Percentiles rank a stretch among this genome's conserved stretches.
phyloP scores from a whole-genome alignment of 1,140 invertebrate genomes.

The Lamellibrachia luymesi region DNA sequence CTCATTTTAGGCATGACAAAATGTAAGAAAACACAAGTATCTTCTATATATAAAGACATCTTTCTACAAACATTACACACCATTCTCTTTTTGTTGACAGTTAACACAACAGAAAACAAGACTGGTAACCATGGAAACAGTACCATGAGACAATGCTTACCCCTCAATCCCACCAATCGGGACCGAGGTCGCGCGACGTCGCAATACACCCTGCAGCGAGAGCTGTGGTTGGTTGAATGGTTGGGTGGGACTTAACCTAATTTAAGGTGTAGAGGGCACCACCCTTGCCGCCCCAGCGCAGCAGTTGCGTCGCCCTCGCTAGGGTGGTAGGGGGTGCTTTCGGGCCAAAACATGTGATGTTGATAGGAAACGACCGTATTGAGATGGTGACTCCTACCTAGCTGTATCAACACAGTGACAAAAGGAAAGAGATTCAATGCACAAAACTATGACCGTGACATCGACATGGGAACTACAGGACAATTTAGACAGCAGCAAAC shows the following conservation, averaged over 20 bases:
- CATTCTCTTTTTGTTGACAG: neutral
- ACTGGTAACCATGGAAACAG: conserved; percentile 4
- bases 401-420: neutral
- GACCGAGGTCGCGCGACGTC: neutral
- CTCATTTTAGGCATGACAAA: neutral
- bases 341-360: neutral
- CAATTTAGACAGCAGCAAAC: neutral
- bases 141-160: conserved; percentile 4
- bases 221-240: neutral
- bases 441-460: neutral
- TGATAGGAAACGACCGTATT: neutral
- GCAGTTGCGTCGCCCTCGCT: neutral
- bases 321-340: neutral
- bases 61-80: neutral
- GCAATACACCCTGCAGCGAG: neutral
- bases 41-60: neutral
- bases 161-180: neutral
- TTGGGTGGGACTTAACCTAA: neutral
- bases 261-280: neutral
- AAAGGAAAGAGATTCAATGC: neutral
- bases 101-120: neutral
- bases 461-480: neutral
- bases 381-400: neutral
- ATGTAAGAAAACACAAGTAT: neutral
- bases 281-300: conserved; percentile 1